Percentiles rank a stretch among this genome's conserved stretches.
Conservation (phyloP, 2,888 invertebrate genomes). For the Thecocarcelia acutangulata region DNA sequence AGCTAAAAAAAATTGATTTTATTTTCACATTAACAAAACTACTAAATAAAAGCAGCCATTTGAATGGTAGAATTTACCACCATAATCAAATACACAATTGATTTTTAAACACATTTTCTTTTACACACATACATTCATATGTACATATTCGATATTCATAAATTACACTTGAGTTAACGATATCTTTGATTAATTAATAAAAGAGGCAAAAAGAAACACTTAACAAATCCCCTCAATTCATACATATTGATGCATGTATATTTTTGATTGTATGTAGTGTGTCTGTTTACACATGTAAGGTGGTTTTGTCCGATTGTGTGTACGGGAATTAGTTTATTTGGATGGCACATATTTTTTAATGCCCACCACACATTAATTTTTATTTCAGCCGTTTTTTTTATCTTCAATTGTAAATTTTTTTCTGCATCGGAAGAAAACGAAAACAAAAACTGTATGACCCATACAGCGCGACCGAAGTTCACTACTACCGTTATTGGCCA, state of each 20-base stretch:
- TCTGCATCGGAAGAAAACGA: conserved; percentile 57
- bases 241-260: background rate
- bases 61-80: background rate
- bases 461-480: conserved; percentile 65
- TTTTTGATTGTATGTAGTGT: background rate
- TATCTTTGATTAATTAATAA: conserved; percentile 22
- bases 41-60: background rate
- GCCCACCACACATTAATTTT: conserved; percentile 54
- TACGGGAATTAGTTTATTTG: conserved; percentile 53
- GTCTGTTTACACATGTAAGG: background rate
- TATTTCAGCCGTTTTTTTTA: conserved; percentile 38
- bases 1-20: conserved; percentile 2
- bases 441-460: conserved; percentile 66
- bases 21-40: background rate
- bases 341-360: conserved; percentile 65
- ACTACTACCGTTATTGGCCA: conserved; percentile 63
- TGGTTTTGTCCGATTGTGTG: conserved; percentile 9
- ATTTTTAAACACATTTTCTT: background rate
- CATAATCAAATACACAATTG: conserved; percentile 8
- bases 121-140: too few species aligned
- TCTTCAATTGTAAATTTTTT: conserved; percentile 53
- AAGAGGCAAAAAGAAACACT: conserved; percentile 15
- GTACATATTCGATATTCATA: background rate
- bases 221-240: conserved; percentile 21
- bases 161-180: conserved; percentile 18